Conservation (phyloP, 2,113 vertebrate genomes). For the Trichechus manatus region DNA sequence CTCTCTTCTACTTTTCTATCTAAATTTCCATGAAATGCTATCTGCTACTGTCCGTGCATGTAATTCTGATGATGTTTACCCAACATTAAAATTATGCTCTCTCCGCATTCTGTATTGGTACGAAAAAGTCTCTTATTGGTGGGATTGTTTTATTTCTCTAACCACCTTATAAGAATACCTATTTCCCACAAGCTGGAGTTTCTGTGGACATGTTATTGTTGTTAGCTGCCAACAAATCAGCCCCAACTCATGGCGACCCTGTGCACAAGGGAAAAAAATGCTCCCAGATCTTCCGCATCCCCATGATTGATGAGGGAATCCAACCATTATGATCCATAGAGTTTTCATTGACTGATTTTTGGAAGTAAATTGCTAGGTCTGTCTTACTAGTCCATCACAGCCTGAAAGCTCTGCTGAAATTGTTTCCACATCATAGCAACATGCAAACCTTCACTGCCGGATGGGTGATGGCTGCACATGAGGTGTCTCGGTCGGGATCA, state of each 20-base stretch:
- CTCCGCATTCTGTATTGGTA: background rate
- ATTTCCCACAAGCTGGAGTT: background rate
- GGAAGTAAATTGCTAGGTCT: background rate
- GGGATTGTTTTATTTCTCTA: background rate
- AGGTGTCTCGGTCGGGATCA: background rate
- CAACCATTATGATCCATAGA: background rate
- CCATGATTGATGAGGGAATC: background rate
- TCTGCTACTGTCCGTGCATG: background rate
- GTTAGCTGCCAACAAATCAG: background rate
- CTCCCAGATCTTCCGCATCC: background rate
- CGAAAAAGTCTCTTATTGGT: background rate
- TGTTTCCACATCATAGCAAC: background rate
- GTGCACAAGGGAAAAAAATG: no score
- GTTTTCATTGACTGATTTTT: background rate
- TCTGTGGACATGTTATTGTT: background rate
- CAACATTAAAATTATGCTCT: background rate
- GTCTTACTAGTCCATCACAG: background rate
- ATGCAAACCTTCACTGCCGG: background rate
- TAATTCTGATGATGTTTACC: background rate
- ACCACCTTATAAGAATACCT: background rate
- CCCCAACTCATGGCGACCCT: no score
- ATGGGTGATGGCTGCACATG: background rate
- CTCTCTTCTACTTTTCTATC: background rate
- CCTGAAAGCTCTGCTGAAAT: background rate
- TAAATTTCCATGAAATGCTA: background rate